These are phyloP conservation scores for Contarinia nasturtii DNA, from an alignment of 1,140 invertebrate genomes.

Conservation along the genomic window DNA sequence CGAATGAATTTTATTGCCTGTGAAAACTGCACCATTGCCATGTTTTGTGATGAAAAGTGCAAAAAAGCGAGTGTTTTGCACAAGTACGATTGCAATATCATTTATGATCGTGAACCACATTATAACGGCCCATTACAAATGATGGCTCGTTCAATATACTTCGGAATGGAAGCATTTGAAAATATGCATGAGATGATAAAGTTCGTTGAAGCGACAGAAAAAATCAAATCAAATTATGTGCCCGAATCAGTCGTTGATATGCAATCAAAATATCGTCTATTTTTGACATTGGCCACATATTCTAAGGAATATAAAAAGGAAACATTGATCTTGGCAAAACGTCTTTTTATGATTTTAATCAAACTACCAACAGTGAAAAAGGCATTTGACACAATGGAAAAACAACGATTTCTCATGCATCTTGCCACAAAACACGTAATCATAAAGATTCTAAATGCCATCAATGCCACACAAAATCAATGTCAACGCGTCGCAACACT, in stretches of 20 bases:
- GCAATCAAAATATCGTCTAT: background rate
- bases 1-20: slow-evolving; percentile 43
- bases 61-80: slow-evolving; percentile 34
- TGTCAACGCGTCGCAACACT: background rate
- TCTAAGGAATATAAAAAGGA: background rate
- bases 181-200: slow-evolving; percentile 4
- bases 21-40: slow-evolving; percentile 33
- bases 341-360: slow-evolving; percentile 15
- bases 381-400: background rate
- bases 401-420: background rate
- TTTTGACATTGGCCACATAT: background rate
- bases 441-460: background rate
- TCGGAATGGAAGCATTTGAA: too few species aligned
- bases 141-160: too few species aligned
- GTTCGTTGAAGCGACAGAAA: slow-evolving; percentile 3
- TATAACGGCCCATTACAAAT: too few species aligned
- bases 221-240: slow-evolving; percentile 27
- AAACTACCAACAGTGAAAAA: slow-evolving; percentile 14
- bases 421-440: background rate
- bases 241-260: slow-evolving; percentile 14
- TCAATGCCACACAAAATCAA: background rate
- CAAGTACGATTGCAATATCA: slow-evolving; percentile 42
- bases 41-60: slow-evolving; percentile 55
- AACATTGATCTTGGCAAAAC: background rate
- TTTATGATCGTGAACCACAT: slow-evolving; percentile 28